Percentiles rank a stretch among this genome's conserved stretches.
phyloP scores from a whole-genome alignment of 2,113 vertebrate genomes.

The Thinocorus orbignyianus region DNA sequence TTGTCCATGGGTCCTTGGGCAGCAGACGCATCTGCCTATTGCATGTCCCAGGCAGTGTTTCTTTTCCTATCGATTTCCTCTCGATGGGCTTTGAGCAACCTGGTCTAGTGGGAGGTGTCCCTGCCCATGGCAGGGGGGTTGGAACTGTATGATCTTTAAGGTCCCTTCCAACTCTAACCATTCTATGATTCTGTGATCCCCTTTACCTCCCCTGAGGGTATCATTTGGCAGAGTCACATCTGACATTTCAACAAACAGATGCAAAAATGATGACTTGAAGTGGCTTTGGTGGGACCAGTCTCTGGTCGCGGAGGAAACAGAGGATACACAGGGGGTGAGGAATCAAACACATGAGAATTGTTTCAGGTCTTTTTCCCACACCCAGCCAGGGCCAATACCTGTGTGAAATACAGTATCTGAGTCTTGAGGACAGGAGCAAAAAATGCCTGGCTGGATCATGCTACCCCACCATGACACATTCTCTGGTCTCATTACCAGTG shows the following conservation, averaged over 20 bases:
- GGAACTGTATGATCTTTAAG: too few relatives aligned
- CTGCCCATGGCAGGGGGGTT: too few relatives aligned
- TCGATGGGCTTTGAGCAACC: too few relatives aligned
- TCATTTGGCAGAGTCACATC: not conserved
- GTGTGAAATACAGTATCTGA: not conserved
- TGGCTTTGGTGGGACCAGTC: not conserved
- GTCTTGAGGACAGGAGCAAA: not conserved
- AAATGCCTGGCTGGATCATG: not conserved
- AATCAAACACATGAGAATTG: not conserved
- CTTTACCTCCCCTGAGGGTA: not conserved
- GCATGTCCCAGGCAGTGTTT: too few relatives aligned
- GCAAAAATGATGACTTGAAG: not conserved
- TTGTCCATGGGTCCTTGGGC: too few relatives aligned
- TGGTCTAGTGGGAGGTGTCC: too few relatives aligned
- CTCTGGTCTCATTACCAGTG: not conserved
- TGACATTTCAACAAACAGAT: not conserved
- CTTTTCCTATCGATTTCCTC: too few relatives aligned
- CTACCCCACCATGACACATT: not conserved
- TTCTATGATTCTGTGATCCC: too few relatives aligned
- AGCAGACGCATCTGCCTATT: too few relatives aligned
- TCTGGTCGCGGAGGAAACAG: not conserved
- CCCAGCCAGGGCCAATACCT: accelerated
- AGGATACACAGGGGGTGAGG: not conserved
- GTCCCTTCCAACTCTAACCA: too few relatives aligned
- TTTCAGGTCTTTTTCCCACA: not conserved